Evolutionary conservation across 2,888 invertebrate species (phyloP).

Genomic region (Pyrochroa serraticornis): DNA sequence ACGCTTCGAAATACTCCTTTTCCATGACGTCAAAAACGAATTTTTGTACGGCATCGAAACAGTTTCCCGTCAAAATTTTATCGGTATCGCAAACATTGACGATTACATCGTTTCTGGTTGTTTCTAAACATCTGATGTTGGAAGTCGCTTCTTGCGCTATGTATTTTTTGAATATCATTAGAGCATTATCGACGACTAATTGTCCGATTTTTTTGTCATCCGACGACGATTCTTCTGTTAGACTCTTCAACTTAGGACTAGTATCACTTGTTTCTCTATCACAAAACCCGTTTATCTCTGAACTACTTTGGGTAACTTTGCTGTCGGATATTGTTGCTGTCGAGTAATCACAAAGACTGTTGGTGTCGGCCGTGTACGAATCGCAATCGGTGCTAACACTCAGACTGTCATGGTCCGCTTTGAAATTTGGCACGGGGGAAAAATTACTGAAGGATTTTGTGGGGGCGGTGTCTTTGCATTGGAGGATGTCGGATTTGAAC

Average conservation of each 20-base stretch:
- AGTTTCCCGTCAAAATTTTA: slow-evolving; percentile 69
- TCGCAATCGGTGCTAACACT: slow-evolving; percentile 58
- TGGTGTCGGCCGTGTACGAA: slow-evolving; percentile 54
- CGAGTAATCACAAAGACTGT: slow-evolving; percentile 52
- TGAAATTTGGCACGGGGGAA: slow-evolving; percentile 41
- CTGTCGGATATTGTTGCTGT: slow-evolving; percentile 39
- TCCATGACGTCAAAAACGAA: slow-evolving; percentile 71
- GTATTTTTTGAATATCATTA: slow-evolving; percentile 78
- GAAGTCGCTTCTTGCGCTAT: slow-evolving; percentile 72
- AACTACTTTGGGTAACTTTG: slow-evolving; percentile 33
- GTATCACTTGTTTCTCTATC: slow-evolving; percentile 51
- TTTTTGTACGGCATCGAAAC: slow-evolving; percentile 76
- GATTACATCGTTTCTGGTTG: slow-evolving; percentile 65
- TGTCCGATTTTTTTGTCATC: slow-evolving; percentile 36
- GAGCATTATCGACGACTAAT: slow-evolving; percentile 64
- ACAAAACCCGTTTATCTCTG: slow-evolving; percentile 43
- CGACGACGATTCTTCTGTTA: slow-evolving; percentile 9
- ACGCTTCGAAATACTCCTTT: slow-evolving; percentile 77
- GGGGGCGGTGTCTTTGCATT: slow-evolving; percentile 16
- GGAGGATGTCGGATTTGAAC: slow-evolving; percentile 60
- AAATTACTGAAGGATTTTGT: slow-evolving; percentile 30
- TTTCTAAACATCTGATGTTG: slow-evolving; percentile 65
- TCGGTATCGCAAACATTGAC: slow-evolving; percentile 69
- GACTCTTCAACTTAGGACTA: slow-evolving; percentile 46
- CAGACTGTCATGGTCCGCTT: slow-evolving; percentile 56